Conservation (phyloP, 2,888 invertebrate species). For the Dyspetes luteomarginatus region DNA sequence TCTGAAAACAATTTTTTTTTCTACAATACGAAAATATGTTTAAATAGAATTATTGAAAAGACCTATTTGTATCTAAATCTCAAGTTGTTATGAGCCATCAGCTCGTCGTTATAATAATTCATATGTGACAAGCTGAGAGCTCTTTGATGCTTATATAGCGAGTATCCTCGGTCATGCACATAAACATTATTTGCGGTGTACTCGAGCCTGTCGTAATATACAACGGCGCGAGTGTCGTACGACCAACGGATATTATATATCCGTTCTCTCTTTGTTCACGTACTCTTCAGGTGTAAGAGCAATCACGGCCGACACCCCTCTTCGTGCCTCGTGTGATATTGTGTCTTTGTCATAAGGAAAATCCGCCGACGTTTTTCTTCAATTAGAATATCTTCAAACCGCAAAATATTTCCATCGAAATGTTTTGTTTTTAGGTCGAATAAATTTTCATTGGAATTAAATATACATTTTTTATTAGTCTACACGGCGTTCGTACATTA, state of each 20-base stretch:
- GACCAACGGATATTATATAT: no score
- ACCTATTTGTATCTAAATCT: slow-evolving; percentile 3
- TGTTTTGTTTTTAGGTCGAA: no score
- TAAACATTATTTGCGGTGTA: slow-evolving; percentile 58
- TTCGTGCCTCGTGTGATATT: background rate
- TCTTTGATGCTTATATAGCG: background rate
- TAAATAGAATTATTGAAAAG: background rate
- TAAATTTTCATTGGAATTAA: no score
- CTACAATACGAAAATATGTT: background rate
- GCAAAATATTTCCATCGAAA: no score
- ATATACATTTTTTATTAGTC: no score
- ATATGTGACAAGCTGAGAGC: slow-evolving; percentile 1
- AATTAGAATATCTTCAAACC: background rate
- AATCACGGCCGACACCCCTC: background rate
- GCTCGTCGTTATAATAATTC: background rate
- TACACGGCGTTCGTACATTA: no score
- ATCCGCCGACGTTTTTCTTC: background rate
- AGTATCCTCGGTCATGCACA: slow-evolving; percentile 35
- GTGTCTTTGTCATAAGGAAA: background rate
- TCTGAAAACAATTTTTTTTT: background rate
- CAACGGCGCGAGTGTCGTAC: slow-evolving; percentile 10
- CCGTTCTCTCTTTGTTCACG: background rate
- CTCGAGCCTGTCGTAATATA: slow-evolving; percentile 17
- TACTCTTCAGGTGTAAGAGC: slow-evolving; percentile 5
- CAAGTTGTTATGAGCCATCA: background rate